A percentile compares a stretch with the other conserved stretches of the same genome.
phyloP scores from a whole-genome alignment of 2,888 invertebrate genomes.

The Lucinisca nassula region DNA sequence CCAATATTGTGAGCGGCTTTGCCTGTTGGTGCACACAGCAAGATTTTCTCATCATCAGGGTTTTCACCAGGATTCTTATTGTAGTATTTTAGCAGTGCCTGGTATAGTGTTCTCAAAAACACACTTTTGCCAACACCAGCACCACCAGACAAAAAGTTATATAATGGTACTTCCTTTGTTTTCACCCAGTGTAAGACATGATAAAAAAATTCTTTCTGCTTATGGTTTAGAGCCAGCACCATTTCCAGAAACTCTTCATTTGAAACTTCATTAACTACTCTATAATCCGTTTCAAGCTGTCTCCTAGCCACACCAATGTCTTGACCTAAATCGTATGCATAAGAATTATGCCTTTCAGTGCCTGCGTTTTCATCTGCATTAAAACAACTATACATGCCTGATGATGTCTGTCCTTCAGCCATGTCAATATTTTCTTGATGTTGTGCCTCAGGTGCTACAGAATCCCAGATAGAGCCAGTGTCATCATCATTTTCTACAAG shows the following conservation, averaged over 20 bases:
- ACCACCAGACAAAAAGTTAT: slow-evolving; percentile 63
- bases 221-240: background rate
- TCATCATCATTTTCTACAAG: background rate
- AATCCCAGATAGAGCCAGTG: background rate
- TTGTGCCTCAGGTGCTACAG: background rate
- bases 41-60: slow-evolving; percentile 47
- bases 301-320: background rate
- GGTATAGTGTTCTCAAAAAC: slow-evolving; percentile 40
- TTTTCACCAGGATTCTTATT: slow-evolving; percentile 33
- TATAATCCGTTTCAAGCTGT: background rate
- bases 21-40: slow-evolving; percentile 68
- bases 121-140: slow-evolving; percentile 70
- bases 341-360: background rate
- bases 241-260: background rate
- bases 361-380: background rate
- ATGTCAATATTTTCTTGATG: background rate
- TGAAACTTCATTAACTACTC: background rate
- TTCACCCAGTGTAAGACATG: background rate
- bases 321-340: background rate
- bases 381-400: background rate
- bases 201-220: background rate
- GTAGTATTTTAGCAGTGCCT: slow-evolving; percentile 46
- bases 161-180: slow-evolving; percentile 25
- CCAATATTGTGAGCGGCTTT: slow-evolving; percentile 68
- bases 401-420: background rate